Percentiles rank a stretch among this genome's conserved stretches.
These are phyloP conservation scores for Loxodonta africana DNA, from an alignment of 2,113 vertebrate species.

Conservation along the genomic window DNA sequence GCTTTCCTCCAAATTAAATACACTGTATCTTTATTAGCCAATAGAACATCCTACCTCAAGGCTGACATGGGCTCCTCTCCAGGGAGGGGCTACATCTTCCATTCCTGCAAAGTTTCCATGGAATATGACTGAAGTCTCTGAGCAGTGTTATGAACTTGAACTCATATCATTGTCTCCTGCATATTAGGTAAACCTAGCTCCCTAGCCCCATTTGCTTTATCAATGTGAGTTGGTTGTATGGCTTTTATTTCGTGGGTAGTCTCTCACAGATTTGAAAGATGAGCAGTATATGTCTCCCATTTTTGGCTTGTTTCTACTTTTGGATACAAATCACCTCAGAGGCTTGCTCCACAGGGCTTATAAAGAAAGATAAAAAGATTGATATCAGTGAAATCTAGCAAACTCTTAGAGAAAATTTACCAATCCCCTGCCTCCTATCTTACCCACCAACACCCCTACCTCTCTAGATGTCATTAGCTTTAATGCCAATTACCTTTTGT, in stretches of 20 bases:
- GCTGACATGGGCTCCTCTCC: background rate
- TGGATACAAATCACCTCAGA: background rate
- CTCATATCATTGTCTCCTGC: background rate
- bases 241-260: background rate
- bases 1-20: background rate
- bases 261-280: background rate
- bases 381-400: background rate
- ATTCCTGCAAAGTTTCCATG: background rate
- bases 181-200: background rate
- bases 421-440: background rate
- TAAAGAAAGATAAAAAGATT: conserved; percentile 38
- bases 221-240: background rate
- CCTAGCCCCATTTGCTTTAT: background rate
- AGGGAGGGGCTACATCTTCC: background rate
- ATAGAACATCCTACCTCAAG: background rate
- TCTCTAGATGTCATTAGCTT: background rate
- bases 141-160: background rate
- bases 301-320: conserved; percentile 6
- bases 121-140: fast-evolving
- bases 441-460: background rate
- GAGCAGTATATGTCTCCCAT: background rate
- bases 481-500: background rate
- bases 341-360: background rate
- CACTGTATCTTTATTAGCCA: background rate
- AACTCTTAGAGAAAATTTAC: background rate